A percentile compares a stretch with the other conserved stretches of the same genome.
Evolutionary conservation across 1,140 invertebrate species (phyloP).

Genomic region (Drosophila mayri): DNA sequence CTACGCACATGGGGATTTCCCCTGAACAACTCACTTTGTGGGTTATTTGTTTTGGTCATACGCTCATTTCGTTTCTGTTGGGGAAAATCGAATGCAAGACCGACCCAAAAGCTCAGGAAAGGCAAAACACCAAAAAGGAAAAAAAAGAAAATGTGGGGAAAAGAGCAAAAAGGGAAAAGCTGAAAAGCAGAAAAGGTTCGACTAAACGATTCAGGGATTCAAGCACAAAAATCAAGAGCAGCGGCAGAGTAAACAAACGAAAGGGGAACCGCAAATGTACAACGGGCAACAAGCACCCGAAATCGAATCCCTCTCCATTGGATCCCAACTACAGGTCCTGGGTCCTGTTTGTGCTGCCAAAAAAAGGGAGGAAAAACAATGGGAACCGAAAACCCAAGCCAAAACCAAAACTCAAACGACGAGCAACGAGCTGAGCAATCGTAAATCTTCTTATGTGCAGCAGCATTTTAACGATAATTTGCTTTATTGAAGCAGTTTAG

Average conservation of each 20-base stretch:
- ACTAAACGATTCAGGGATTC: constrained; percentile 56
- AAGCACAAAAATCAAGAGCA: constrained; percentile 71
- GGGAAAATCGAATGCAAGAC: constrained; percentile 59
- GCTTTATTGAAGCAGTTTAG: constrained; percentile 83
- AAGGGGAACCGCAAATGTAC: constrained; percentile 69
- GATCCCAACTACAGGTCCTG: constrained; percentile 18
- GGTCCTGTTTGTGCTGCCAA: constrained; percentile 21
- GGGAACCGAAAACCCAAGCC: constrained; percentile 16
- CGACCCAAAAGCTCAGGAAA: constrained; percentile 33
- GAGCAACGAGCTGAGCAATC: constrained; percentile 76
- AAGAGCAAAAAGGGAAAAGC: constrained; percentile 12
- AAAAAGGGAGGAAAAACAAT: neutral
- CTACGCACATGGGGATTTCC: constrained; percentile 24
- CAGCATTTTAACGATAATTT: constrained; percentile 84
- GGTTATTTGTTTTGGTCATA: constrained; percentile 83
- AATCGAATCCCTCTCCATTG: constrained; percentile 22
- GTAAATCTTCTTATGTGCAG: constrained; percentile 84
- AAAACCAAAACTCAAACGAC: constrained; percentile 49
- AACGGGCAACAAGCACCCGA: constrained; percentile 50
- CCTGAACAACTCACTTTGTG: constrained; percentile 78
- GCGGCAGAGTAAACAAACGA: constrained; percentile 61
- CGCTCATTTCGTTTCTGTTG: constrained; percentile 71
- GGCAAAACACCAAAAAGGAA: constrained; percentile 13
- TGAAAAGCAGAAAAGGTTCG: constrained; percentile 64
- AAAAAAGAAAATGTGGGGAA: constrained; percentile 1